phyloP scores from a whole-genome alignment of 2,888 invertebrate species.

The Cyrtodaria siliqua region DNA sequence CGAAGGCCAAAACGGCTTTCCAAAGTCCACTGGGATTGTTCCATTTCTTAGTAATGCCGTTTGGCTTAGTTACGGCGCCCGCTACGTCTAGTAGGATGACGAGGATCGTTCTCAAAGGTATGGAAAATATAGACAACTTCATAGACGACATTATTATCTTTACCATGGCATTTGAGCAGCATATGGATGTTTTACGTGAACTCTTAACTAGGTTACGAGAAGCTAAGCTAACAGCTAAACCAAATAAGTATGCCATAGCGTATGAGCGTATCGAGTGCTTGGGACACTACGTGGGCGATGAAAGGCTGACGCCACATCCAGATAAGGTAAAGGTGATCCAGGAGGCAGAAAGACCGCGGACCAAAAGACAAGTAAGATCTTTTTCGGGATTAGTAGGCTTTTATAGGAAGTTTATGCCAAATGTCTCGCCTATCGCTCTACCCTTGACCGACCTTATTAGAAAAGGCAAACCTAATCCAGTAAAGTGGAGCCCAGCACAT shows the following conservation, averaged over 20 bases:
- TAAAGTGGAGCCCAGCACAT: too few relatives aligned
- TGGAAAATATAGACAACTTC: constrained; percentile 37
- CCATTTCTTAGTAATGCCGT: constrained; percentile 42
- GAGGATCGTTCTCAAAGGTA: constrained; percentile 40
- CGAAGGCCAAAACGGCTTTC: constrained; percentile 53
- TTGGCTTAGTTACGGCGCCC: constrained; percentile 39
- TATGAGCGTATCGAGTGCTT: constrained; percentile 19
- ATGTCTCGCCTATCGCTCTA: too few relatives aligned
- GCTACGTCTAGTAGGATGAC: constrained; percentile 44
- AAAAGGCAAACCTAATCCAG: too few relatives aligned
- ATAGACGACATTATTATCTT: constrained; percentile 51
- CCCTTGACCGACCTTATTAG: too few relatives aligned
- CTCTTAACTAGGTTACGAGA: constrained; percentile 34
- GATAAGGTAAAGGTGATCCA: constrained; percentile 23
- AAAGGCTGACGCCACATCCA: not conserved
- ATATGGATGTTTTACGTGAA: constrained; percentile 33
- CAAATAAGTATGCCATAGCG: constrained; percentile 24
- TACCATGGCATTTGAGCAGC: constrained; percentile 49
- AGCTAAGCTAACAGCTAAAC: constrained; percentile 48
- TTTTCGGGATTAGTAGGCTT: too few relatives aligned
- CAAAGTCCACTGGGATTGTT: constrained; percentile 30
- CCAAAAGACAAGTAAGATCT: too few relatives aligned
- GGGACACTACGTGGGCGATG: constrained; percentile 33
- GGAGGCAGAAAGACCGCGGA: constrained; percentile 12
- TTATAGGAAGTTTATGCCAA: too few relatives aligned